Conservation (phyloP, 2,113 vertebrate species). For the Emydocephalus ijimae region DNA sequence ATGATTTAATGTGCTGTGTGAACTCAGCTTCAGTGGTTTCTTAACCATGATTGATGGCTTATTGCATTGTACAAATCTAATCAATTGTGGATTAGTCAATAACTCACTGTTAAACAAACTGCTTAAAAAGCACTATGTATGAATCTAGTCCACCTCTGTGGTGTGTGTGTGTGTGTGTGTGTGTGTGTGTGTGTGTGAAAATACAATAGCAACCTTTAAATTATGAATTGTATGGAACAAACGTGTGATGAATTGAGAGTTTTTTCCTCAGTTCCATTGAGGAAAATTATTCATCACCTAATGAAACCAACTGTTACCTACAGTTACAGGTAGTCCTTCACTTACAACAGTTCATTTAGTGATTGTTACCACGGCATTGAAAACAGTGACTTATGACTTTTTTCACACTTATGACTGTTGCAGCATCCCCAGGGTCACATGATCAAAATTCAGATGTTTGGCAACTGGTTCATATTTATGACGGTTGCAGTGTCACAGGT, state of each 20-base stretch:
- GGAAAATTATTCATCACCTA: neutral
- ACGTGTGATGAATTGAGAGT: neutral
- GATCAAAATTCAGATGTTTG: neutral
- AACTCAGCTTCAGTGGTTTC: neutral
- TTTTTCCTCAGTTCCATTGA: neutral
- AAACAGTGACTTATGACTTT: neutral
- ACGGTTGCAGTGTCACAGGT: neutral
- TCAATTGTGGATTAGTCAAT: neutral
- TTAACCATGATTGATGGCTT: neutral
- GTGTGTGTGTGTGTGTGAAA: neutral
- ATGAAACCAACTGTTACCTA: neutral
- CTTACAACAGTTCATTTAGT: neutral
- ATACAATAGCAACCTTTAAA: neutral
- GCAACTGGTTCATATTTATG: neutral
- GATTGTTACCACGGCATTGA: neutral
- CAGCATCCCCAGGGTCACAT: neutral
- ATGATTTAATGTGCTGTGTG: neutral
- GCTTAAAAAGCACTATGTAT: neutral
- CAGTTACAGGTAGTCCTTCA: neutral
- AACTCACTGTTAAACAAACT: neutral
- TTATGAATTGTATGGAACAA: neutral
- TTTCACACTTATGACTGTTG: neutral
- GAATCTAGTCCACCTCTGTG: neutral
- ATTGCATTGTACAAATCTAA: neutral
- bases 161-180: neutral